phyloP scores from a whole-genome alignment of 2,113 vertebrate species.

The Chaetorhynchus papuensis region DNA sequence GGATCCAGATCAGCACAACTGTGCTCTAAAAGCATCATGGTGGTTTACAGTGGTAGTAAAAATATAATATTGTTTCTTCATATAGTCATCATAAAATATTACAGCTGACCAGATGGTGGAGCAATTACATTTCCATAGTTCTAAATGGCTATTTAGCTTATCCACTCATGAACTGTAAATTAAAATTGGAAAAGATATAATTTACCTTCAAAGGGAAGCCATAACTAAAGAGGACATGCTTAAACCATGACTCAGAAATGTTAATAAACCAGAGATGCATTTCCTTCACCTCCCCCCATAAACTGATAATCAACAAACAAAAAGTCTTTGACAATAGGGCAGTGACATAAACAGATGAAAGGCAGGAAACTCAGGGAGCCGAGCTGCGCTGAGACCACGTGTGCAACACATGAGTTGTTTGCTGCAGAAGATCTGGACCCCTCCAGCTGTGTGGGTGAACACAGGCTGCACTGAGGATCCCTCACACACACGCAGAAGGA shows the following conservation, averaged over 20 bases:
- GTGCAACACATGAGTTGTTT: not conserved
- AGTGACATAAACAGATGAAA: not conserved
- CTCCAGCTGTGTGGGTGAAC: not conserved
- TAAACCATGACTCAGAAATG: not conserved
- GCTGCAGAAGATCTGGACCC: not conserved
- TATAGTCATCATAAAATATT: constrained; percentile 69
- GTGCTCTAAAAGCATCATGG: not conserved
- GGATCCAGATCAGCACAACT: not conserved
- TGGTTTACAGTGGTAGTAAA: not conserved
- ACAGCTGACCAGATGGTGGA: constrained; percentile 80
- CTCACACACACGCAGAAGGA: not conserved
- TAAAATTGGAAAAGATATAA: constrained; percentile 46
- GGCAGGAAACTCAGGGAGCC: not conserved
- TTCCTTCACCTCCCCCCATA: not conserved
- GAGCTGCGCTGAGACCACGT: not conserved
- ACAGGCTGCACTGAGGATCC: not conserved
- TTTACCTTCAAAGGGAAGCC: constrained; percentile 19
- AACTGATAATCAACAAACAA: not conserved
- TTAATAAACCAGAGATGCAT: not conserved
- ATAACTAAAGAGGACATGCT: not conserved
- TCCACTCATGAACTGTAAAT: constrained; percentile 56
- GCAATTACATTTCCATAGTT: constrained; percentile 77
- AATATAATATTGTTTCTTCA: constrained; percentile 33
- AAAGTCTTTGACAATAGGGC: not conserved
- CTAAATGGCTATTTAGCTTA: constrained; percentile 69